These are phyloP conservation scores for Phasianus colchicus DNA, from an alignment of 2,113 vertebrate species.

Conservation along the genomic window DNA sequence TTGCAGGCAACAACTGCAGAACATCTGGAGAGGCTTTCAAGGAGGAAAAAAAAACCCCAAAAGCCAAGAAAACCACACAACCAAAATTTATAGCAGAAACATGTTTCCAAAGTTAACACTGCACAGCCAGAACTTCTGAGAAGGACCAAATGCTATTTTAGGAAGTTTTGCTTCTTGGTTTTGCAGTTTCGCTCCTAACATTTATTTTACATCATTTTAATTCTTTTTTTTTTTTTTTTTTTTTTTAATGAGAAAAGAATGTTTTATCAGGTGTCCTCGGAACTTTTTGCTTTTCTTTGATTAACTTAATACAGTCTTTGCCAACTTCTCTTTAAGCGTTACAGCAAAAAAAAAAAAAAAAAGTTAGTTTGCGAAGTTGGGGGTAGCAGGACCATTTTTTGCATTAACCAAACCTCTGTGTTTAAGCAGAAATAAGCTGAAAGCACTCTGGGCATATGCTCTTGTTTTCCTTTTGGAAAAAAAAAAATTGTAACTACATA, in stretches of 20 bases:
- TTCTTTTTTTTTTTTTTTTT: neutral
- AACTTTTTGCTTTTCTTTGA: neutral
- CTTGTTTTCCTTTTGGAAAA: neutral
- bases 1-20: conserved; percentile 59
- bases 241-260: neutral
- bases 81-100: conserved; percentile 60
- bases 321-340: neutral
- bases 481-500: neutral
- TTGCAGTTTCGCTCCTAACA: neutral
- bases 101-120: conserved; percentile 64
- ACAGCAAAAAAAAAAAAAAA: neutral
- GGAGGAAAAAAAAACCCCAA: neutral
- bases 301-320: neutral
- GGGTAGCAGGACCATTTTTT: neutral
- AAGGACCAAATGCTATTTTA: conserved; percentile 52
- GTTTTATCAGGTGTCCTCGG: conserved; percentile 48
- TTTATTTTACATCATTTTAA: conserved; percentile 26
- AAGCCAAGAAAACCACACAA: conserved; percentile 41
- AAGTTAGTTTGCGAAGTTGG: neutral
- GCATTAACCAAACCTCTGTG: neutral
- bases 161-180: conserved; percentile 24
- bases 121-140: conserved; percentile 30
- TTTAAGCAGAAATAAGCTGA: neutral
- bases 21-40: conserved; percentile 69
- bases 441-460: neutral